Conservation (phyloP, 2,888 invertebrate species). For the Caenorhabditis imperialis region DNA sequence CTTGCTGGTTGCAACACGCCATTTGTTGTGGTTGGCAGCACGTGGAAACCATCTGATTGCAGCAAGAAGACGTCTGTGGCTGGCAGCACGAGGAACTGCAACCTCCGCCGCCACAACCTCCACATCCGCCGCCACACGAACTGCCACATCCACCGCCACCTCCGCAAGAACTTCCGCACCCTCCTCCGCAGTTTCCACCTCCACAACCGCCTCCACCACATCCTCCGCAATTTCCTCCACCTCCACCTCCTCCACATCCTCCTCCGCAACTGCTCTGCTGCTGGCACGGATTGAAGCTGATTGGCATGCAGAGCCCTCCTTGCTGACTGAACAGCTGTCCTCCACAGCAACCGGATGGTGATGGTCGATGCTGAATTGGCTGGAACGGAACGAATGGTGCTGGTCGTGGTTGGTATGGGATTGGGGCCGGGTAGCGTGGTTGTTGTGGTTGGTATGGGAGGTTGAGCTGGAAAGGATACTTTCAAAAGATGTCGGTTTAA, state of each 20-base stretch:
- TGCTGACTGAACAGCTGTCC: conserved; percentile 53
- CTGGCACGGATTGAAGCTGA: conserved; percentile 52
- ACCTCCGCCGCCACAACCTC: conserved; percentile 36
- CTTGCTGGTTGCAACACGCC: conserved; percentile 46
- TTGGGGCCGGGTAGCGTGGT: conserved; percentile 18
- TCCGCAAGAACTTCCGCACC: conserved; percentile 5
- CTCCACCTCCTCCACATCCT: conserved; percentile 26
- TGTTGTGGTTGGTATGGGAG: conserved; percentile 38
- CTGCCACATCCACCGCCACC: conserved; percentile 40
- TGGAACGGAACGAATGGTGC: conserved; percentile 43
- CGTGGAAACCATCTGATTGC: conserved; percentile 23
- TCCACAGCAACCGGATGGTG: conserved; percentile 50
- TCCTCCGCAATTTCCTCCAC: conserved; percentile 33
- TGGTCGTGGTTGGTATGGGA: conserved; percentile 26
- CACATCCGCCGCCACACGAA: conserved; percentile 29
- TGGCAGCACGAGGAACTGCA: conserved; percentile 45
- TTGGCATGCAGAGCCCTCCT: conserved; percentile 54
- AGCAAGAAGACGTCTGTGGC: conserved; percentile 47
- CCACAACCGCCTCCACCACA: conserved; percentile 25
- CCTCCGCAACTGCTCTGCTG: conserved; percentile 16
- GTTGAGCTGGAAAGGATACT: conserved; percentile 16
- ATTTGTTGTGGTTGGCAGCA: conserved; percentile 39
- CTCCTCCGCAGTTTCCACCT: conserved; percentile 24
- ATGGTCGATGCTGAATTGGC: conserved; percentile 35
- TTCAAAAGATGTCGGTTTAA: background rate